A percentile compares a stretch with the other conserved stretches of the same genome.
These are phyloP conservation scores for Aptenodytes patagonicus DNA, from an alignment of 2,113 vertebrate species.

Conservation along the genomic window DNA sequence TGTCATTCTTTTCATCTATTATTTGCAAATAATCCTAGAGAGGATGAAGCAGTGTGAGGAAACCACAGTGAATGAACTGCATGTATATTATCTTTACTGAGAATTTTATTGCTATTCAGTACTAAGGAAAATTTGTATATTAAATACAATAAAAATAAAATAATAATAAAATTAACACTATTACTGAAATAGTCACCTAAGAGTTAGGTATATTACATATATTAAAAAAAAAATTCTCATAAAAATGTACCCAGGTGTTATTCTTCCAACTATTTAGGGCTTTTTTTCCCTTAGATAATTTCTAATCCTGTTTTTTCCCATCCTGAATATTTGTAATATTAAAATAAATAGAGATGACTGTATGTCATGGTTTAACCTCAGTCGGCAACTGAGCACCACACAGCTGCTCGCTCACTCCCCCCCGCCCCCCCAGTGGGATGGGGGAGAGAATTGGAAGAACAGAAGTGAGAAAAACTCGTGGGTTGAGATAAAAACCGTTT, in stretches of 20 bases:
- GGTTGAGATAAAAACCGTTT: too few species aligned
- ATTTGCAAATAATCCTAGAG: background rate
- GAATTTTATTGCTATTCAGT: background rate
- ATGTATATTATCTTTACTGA: background rate
- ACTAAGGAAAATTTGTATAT: background rate
- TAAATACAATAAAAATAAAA: background rate
- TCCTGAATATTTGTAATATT: background rate
- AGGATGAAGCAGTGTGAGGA: background rate
- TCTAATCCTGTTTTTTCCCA: background rate
- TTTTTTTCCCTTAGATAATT: background rate
- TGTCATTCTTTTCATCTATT: background rate
- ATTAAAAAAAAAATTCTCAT: background rate
- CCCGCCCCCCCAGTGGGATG: too few species aligned
- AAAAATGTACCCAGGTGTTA: background rate
- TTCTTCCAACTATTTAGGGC: background rate
- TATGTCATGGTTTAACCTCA: too few species aligned
- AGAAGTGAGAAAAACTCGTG: too few species aligned
- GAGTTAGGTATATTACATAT: background rate
- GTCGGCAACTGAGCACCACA: too few species aligned
- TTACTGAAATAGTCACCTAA: background rate
- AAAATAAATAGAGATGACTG: background rate
- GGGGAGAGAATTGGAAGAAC: too few species aligned
- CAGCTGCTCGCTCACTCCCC: too few species aligned
- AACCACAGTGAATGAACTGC: background rate
- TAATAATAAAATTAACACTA: background rate